Base-by-base conservation (phyloP, 2,113 vertebrate species). In the Eudyptes chrysolophus region DNA sequence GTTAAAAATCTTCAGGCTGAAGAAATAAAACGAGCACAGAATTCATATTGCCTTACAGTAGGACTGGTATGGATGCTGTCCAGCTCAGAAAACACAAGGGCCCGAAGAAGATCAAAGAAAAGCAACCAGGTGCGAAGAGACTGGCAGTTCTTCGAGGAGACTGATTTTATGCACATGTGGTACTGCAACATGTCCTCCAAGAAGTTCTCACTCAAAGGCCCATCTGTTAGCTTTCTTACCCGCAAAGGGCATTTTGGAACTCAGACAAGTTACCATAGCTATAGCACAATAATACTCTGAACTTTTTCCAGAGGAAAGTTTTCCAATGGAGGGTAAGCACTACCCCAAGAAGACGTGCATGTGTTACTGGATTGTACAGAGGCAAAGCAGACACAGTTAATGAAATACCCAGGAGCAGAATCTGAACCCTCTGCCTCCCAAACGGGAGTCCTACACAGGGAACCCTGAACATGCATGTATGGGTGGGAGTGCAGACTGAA, bases 31-130 rank as follows among this genome's bases (percentile, higher is more conserved):
- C 0, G 8, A 91, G 57, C 40, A 54, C 20, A 70, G 78, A 72
- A 68, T 89, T 91, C 66, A 64, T 70, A 65, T 4, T 84, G 86
- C 44, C 57, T 87, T 76, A 40, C 34, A 36, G 20, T 7, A 52
- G 27, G 77, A 57, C 18, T n/a, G 38, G 38, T 42, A 79, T 26
- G 57, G 52, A 76, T 94, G 61, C 44, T 58, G 61, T 54, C 84
- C 70, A 84, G 66, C 52, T 93, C 48, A 69, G 84, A 83, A 94
- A 94, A 83, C 78, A 89, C 40, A 36, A 51, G 74, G 74, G 42
- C 42, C 52, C 72, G 34, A 70, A 82, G 72, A 89, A 91, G 92
- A 93, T 94, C 89, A 96, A 97, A 96, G 87, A 74, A 54, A 92
- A 92, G 49, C 48, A 79, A 87, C 9, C 57, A 32, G 4, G 66